Evolutionary conservation across 2,888 invertebrate genomes (phyloP).

Genomic region (Cancer borealis): DNA sequence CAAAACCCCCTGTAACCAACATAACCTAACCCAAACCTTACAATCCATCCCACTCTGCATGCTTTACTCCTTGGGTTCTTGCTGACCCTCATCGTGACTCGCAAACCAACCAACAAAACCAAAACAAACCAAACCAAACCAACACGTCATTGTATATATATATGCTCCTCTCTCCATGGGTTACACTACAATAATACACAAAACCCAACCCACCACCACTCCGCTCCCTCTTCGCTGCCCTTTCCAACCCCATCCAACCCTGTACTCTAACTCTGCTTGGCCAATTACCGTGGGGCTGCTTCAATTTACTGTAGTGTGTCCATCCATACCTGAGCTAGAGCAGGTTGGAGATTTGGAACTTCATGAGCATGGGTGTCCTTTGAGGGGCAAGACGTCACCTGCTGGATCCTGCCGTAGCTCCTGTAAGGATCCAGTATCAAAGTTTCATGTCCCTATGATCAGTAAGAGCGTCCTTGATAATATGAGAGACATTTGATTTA

Average conservation of each 20-base stretch:
- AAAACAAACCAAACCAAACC: not conserved
- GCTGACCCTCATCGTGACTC: not conserved
- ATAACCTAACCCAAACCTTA: constrained; percentile 60
- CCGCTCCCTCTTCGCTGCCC: not conserved
- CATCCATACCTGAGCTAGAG: constrained; percentile 77
- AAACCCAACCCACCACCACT: not conserved
- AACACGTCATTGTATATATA: constrained; percentile 41
- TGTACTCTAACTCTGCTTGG: constrained; percentile 39
- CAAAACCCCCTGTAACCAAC: constrained; percentile 63
- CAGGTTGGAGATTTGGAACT: constrained; percentile 76
- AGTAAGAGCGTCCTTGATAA: constrained; percentile 23
- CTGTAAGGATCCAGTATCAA: constrained; percentile 63
- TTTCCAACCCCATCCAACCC: not conserved
- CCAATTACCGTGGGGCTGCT: constrained; percentile 50
- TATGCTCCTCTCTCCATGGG: not conserved
- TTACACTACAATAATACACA: constrained; percentile 10
- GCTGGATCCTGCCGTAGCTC: constrained; percentile 77
- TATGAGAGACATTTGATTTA: not conserved
- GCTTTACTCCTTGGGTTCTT: constrained; percentile 56
- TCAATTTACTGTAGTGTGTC: constrained; percentile 73
- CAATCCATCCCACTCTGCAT: constrained; percentile 62
- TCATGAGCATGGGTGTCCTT: constrained; percentile 77
- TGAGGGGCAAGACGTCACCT: constrained; percentile 75
- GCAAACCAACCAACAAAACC: not conserved
- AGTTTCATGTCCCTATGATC: constrained; percentile 8